phyloP scores from a whole-genome alignment of 2,113 vertebrate species.

The Camarhynchus parvulus region DNA sequence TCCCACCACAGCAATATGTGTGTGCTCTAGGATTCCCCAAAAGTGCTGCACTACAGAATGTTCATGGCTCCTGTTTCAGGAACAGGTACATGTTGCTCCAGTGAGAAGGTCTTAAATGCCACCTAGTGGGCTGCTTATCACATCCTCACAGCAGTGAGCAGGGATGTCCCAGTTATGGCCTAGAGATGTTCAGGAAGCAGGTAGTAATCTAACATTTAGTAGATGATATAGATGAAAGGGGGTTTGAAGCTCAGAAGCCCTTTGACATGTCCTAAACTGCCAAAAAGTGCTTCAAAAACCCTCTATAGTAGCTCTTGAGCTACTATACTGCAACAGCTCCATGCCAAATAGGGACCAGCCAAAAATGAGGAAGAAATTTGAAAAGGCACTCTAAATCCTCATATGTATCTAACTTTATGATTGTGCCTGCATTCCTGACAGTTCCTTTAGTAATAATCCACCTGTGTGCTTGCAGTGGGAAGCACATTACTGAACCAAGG shows the following conservation, averaged over 20 bases:
- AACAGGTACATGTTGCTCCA: not conserved
- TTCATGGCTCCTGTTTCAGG: not conserved
- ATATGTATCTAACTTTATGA: not conserved
- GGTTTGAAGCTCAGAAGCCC: not conserved
- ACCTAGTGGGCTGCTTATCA: constrained; percentile 57
- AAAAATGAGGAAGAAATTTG: not conserved
- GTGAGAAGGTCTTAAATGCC: constrained; percentile 39
- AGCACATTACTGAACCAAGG: not conserved
- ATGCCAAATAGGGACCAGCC: not conserved
- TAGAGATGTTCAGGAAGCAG: not conserved
- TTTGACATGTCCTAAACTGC: not conserved
- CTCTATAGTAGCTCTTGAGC: not conserved
- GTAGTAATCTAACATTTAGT: not conserved
- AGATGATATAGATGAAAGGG: not conserved
- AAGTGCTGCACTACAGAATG: not conserved
- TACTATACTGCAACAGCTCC: not conserved
- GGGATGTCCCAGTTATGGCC: not conserved
- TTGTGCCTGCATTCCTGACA: accelerated
- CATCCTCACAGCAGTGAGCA: not conserved
- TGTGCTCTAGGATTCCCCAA: not conserved
- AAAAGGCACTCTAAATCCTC: not conserved
- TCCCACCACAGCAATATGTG: not conserved
- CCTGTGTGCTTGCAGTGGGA: not conserved
- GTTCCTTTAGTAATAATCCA: not conserved
- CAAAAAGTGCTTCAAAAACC: not conserved